Percentiles rank a stretch among this genome's conserved stretches.
Evolutionary conservation across 2,797 vertebrate species (phyloP).

Genomic region (Petrocephalus sullivani): DNA sequence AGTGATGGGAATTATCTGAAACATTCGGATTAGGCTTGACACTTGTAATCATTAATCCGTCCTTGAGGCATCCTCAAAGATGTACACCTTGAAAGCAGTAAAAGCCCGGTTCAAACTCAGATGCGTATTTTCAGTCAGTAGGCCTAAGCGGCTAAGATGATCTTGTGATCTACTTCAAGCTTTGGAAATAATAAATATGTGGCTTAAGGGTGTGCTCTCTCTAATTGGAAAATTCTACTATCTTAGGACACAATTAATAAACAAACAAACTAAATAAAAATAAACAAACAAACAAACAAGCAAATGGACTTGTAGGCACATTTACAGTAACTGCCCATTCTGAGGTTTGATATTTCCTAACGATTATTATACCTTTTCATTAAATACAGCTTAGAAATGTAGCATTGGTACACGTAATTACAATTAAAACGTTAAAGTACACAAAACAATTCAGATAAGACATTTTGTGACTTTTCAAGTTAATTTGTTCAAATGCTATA

Average conservation of each 20-base stretch:
- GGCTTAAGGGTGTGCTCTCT: background rate
- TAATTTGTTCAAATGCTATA: background rate
- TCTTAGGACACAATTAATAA: background rate
- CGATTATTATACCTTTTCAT: background rate
- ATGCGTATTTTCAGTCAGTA: background rate
- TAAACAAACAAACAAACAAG: too few species aligned
- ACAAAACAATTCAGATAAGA: background rate
- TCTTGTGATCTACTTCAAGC: background rate
- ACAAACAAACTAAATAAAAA: background rate
- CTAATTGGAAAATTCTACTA: background rate
- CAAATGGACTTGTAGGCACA: too few species aligned
- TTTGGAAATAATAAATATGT: background rate
- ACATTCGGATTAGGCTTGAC: background rate
- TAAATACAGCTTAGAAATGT: background rate
- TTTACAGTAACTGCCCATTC: too few species aligned
- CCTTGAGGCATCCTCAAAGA: background rate
- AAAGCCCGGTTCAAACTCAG: background rate
- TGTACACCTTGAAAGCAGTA: background rate
- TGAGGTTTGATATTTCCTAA: background rate
- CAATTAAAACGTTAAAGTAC: background rate
- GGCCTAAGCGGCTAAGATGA: background rate
- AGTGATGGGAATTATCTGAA: background rate
- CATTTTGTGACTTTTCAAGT: background rate
- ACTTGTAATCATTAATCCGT: slow-evolving; percentile 10
- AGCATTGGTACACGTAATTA: background rate